Percentiles rank a stretch among this genome's conserved stretches.
These are phyloP conservation scores for Oceanodroma tethys DNA, from an alignment of 2,113 vertebrate genomes.

Conservation along the genomic window DNA sequence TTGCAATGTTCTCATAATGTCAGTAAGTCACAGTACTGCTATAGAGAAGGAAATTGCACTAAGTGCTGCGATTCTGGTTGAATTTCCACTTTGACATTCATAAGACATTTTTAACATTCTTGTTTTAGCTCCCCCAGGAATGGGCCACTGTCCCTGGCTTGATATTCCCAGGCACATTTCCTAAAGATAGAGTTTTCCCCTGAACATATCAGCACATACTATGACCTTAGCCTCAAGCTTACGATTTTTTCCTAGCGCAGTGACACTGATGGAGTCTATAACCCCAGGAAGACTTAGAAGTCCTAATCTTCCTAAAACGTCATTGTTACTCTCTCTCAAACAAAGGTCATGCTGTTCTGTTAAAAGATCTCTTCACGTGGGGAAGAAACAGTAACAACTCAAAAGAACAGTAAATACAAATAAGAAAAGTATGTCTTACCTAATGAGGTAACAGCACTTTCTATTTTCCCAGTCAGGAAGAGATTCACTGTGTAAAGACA, in stretches of 20 bases:
- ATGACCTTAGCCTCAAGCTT: neutral
- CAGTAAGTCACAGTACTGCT: neutral
- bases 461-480: constrained; percentile 72
- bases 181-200: neutral
- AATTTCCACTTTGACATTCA: neutral
- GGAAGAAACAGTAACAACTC: neutral
- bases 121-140: neutral
- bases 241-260: neutral
- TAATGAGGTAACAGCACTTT: constrained; percentile 74
- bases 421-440: constrained; percentile 37
- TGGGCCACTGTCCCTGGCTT: neutral
- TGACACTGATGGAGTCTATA: neutral
- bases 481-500: constrained; percentile 75
- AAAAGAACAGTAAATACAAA: neutral
- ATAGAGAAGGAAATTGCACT: neutral
- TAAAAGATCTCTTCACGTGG: neutral
- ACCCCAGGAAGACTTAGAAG: neutral
- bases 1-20: neutral
- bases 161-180: neutral
- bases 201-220: neutral
- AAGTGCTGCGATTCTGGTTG: neutral
- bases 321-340: neutral
- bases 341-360: neutral
- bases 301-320: neutral
- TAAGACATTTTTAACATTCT: neutral